A percentile compares a stretch with the other conserved stretches of the same genome.
These are phyloP conservation scores for Molorchus minor DNA, from an alignment of 2,888 invertebrate species.

Conservation along the genomic window DNA sequence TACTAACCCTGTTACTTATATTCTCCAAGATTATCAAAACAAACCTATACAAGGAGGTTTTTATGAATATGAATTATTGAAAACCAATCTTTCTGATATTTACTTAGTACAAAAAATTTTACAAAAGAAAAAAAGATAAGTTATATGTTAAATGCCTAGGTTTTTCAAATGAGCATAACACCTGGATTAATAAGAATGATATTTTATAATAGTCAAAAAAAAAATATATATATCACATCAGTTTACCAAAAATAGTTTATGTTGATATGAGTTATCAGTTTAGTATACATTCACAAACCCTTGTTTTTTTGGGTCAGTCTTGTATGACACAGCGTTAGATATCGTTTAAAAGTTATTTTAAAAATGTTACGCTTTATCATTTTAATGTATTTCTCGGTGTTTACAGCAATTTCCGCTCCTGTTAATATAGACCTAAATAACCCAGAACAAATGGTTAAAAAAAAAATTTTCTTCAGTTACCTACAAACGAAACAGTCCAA, in stretches of 20 bases:
- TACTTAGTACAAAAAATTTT: constrained; percentile 54
- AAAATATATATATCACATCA: neutral
- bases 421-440: neutral
- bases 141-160: constrained; percentile 49
- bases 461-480: neutral
- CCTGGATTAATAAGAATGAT: neutral
- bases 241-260: too few relatives aligned
- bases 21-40: constrained; percentile 44
- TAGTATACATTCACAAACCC: too few relatives aligned
- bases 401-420: neutral
- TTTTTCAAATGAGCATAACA: neutral
- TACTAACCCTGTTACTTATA: constrained; percentile 52
- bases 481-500: neutral
- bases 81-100: constrained; percentile 49
- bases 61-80: constrained; percentile 42
- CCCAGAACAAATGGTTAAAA: neutral
- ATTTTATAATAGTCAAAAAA: neutral
- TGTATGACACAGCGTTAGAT: neutral
- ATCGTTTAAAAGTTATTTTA: neutral
- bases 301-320: neutral
- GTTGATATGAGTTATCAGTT: too few relatives aligned
- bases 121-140: constrained; percentile 40
- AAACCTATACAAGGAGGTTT: constrained; percentile 46
- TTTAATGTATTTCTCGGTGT: neutral
- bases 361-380: neutral